phyloP scores from a whole-genome alignment of 2,113 vertebrate genomes.

The Petrocephalus zakoni region DNA sequence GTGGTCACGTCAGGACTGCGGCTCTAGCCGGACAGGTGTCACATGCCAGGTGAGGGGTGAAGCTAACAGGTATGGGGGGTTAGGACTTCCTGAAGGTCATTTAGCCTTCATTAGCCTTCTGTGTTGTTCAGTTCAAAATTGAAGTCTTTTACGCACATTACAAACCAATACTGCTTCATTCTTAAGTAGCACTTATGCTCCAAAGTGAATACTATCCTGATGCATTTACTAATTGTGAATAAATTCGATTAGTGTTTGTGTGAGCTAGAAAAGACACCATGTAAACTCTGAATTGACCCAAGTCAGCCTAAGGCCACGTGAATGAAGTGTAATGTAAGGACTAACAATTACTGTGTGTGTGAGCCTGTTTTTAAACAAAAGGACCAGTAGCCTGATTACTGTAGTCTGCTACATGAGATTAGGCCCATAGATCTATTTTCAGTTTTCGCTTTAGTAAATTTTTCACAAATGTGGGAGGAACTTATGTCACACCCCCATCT shows the following conservation, averaged over 20 bases:
- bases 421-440: not conserved
- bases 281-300: not conserved
- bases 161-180: not conserved
- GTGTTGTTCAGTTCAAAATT: not conserved
- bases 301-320: not conserved
- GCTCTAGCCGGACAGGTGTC: slow-evolving; percentile 91
- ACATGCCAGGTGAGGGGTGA: slow-evolving; percentile 78
- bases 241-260: not conserved
- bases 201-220: not conserved
- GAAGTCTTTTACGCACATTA: not conserved
- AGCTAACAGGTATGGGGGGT: too few species aligned
- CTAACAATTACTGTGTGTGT: not conserved
- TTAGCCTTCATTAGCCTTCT: not conserved
- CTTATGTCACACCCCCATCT: not conserved
- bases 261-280: not conserved
- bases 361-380: not conserved
- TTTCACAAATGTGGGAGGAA: not conserved
- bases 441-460: not conserved
- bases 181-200: not conserved
- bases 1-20: slow-evolving; percentile 86
- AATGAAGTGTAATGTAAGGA: not conserved
- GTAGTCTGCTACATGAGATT: not conserved
- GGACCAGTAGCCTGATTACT: not conserved
- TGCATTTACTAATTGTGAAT: not conserved
- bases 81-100: not conserved